phyloP scores from a whole-genome alignment of 2,888 invertebrate species.

The Alsophila aescularia region DNA sequence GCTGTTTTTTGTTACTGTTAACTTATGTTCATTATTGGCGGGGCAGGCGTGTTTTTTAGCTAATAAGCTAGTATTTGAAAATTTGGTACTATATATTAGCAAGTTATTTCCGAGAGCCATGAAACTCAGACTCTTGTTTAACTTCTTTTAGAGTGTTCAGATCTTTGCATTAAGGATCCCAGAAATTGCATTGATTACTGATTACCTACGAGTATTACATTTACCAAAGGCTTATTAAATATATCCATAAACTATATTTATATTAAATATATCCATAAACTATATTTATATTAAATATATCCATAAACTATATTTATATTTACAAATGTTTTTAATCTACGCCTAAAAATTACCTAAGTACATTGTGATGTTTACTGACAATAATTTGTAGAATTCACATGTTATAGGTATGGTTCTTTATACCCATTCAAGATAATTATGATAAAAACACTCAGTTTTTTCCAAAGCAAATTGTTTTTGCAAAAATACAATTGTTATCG shows the following conservation, averaged over 20 bases:
- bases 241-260: neutral
- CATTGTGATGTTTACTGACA: constrained; percentile 5
- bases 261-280: neutral
- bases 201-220: neutral
- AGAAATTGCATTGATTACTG: neutral
- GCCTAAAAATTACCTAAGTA: neutral
- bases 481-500: constrained; percentile 10
- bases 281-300: neutral
- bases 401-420: neutral
- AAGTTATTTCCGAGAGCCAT: too few species aligned
- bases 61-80: too few species aligned
- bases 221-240: neutral
- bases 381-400: constrained; percentile 1
- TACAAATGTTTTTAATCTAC: neutral
- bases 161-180: neutral
- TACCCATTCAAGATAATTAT: constrained; percentile 2
- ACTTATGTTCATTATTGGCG: too few species aligned
- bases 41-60: too few species aligned
- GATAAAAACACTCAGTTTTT: constrained; percentile 5
- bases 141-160: neutral
- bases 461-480: constrained; percentile 12
- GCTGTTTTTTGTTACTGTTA: too few species aligned
- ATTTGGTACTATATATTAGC: too few species aligned
- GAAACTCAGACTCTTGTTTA: too few species aligned
- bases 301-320: neutral